Conservation (phyloP, 2,113 vertebrate genomes). For the Fregetta grallaria region DNA sequence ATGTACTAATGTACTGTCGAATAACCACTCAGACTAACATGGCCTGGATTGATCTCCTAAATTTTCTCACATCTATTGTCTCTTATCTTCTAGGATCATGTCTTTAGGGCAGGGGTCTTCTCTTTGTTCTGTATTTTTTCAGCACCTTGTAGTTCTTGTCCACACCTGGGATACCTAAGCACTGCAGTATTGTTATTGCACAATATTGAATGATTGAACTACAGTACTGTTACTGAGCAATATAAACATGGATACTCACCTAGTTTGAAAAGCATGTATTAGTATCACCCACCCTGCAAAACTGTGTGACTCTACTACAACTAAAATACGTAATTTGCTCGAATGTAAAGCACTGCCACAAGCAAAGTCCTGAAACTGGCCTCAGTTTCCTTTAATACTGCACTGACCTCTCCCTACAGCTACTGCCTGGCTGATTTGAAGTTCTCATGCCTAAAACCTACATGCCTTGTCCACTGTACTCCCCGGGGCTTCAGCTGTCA, state of each 20-base stretch:
- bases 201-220: not conserved
- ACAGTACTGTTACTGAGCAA: not conserved
- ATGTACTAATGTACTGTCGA: not conserved
- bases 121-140: not conserved
- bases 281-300: not conserved
- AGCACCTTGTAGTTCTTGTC: not conserved
- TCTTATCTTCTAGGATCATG: not conserved
- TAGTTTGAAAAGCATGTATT: not conserved
- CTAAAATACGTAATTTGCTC: not conserved
- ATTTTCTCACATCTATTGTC: not conserved
- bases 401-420: not conserved
- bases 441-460: not conserved
- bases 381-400: not conserved
- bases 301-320: not conserved
- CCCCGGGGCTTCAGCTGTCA: not conserved
- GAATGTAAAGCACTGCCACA: not conserved
- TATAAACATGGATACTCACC: not conserved
- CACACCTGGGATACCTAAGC: not conserved
- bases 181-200: not conserved
- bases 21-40: not conserved
- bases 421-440: not conserved
- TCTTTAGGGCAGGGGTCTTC: not conserved
- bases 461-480: not conserved
- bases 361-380: not conserved
- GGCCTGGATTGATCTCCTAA: not conserved